These are phyloP conservation scores for Sakesphorus luctuosus DNA, from an alignment of 2,113 vertebrate species.

Conservation along the genomic window DNA sequence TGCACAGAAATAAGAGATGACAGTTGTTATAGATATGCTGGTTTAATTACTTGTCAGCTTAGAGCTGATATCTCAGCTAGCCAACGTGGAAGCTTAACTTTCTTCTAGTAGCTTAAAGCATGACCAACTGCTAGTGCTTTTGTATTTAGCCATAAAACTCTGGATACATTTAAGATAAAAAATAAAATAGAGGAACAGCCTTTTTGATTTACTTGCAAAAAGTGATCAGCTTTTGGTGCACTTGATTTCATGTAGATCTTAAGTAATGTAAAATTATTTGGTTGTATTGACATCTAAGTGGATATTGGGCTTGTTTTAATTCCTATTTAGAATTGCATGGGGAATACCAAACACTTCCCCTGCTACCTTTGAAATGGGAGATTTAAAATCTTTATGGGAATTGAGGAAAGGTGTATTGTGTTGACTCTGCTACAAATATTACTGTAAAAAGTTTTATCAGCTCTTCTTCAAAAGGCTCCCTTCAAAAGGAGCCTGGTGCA, in stretches of 20 bases:
- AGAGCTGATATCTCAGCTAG: constrained; percentile 92
- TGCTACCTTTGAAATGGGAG: background rate
- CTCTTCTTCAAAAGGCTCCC: background rate
- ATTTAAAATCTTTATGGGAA: background rate
- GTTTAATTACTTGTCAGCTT: constrained; percentile 99
- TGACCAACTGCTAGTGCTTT: constrained; percentile 92
- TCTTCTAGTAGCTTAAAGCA: constrained; percentile 93
- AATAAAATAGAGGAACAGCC: constrained; percentile 74
- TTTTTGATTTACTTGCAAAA: constrained; percentile 79
- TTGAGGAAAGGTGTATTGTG: background rate
- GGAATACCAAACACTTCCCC: background rate
- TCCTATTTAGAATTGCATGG: background rate
- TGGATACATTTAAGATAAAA: constrained; percentile 88
- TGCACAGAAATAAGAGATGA: constrained; percentile 96
- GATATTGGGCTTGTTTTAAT: background rate
- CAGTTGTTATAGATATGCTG: constrained; percentile 96
- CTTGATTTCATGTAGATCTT: background rate
- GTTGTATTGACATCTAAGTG: background rate
- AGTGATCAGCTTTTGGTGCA: background rate
- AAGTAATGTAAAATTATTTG: background rate
- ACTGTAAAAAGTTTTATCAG: background rate
- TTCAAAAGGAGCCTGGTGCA: background rate
- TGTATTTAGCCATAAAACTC: constrained; percentile 87
- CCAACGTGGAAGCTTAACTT: constrained; percentile 93
- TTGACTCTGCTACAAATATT: background rate